Conservation (phyloP, 2,113 vertebrate genomes). For the Verasper variegatus region DNA sequence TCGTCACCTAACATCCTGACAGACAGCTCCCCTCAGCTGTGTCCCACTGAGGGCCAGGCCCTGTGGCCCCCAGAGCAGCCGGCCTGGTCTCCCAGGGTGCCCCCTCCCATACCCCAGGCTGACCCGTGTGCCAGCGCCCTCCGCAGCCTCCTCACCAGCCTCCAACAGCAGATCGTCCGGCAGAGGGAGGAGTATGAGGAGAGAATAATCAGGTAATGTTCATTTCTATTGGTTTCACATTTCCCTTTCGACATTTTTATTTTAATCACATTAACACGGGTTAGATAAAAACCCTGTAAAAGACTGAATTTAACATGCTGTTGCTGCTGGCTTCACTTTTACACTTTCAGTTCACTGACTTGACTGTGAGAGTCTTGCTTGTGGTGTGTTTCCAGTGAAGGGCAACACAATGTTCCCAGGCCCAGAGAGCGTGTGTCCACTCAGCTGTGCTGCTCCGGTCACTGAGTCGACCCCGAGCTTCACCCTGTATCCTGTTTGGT, state of each 20-base stretch:
- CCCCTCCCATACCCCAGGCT: constrained; percentile 72
- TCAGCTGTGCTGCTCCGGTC: constrained; percentile 37
- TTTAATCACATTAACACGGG: too few species aligned
- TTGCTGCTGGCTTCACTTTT: constrained; percentile 1
- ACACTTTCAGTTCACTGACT: constrained; percentile 21
- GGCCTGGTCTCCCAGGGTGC: constrained; percentile 57
- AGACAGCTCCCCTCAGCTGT: constrained; percentile 12
- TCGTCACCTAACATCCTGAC: background rate
- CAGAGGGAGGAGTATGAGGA: constrained; percentile 82
- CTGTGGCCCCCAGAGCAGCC: constrained; percentile 37
- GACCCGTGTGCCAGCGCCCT: constrained; percentile 77
- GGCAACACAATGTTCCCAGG: constrained; percentile 52
- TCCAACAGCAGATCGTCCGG: constrained; percentile 79
- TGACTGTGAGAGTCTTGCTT: background rate
- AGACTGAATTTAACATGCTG: too few species aligned
- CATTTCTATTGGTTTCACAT: background rate
- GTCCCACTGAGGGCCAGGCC: constrained; percentile 29
- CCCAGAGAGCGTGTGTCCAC: constrained; percentile 23
- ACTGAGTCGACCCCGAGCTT: constrained; percentile 43
- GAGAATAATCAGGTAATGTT: constrained; percentile 79
- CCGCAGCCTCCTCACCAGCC: constrained; percentile 74
- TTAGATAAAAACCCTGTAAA: too few species aligned
- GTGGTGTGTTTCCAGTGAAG: constrained; percentile 31
- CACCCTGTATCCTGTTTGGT: constrained; percentile 68
- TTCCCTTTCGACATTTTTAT: background rate